phyloP scores from a whole-genome alignment of 2,888 invertebrate species.

The Drosophila falleni region DNA sequence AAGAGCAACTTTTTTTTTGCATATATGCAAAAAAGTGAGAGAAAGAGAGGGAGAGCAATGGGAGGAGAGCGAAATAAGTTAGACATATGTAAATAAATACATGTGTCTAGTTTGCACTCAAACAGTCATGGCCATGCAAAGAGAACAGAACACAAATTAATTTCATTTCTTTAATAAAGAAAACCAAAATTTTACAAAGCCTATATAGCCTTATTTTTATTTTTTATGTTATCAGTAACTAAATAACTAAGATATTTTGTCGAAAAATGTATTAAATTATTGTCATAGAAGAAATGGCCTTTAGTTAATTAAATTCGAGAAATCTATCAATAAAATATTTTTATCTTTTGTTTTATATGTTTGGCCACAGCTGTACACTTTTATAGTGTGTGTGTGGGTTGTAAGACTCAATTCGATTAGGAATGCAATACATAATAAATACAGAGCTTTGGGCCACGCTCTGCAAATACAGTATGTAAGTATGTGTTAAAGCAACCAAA shows the following conservation, averaged over 20 bases:
- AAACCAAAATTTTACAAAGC: not conserved
- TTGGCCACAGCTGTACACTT: not conserved
- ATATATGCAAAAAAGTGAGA: slow-evolving; percentile 28
- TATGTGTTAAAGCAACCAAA: slow-evolving; percentile 36
- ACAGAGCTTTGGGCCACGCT: slow-evolving; percentile 1
- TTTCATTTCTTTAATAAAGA: not conserved
- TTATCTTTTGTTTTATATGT: not conserved
- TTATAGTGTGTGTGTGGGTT: slow-evolving; percentile 50
- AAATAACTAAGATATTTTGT: no score
- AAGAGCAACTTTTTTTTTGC: slow-evolving; percentile 29
- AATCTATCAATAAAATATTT: not conserved
- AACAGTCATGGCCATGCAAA: not conserved
- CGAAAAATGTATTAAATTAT: no score
- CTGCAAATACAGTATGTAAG: not conserved
- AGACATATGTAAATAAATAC: slow-evolving; percentile 30
- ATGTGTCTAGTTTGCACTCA: slow-evolving; percentile 6
- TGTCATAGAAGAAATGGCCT: no score
- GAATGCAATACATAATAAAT: slow-evolving; percentile 57
- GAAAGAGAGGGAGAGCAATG: not conserved
- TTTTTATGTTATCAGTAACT: no score
- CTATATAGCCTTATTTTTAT: not conserved
- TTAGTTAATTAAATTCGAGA: not conserved
- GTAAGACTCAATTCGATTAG: slow-evolving; percentile 61
- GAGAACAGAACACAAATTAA: not conserved
- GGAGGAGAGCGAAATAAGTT: not conserved